phyloP scores from a whole-genome alignment of 2,113 vertebrate species.

The Aptenodytes forsteri region DNA sequence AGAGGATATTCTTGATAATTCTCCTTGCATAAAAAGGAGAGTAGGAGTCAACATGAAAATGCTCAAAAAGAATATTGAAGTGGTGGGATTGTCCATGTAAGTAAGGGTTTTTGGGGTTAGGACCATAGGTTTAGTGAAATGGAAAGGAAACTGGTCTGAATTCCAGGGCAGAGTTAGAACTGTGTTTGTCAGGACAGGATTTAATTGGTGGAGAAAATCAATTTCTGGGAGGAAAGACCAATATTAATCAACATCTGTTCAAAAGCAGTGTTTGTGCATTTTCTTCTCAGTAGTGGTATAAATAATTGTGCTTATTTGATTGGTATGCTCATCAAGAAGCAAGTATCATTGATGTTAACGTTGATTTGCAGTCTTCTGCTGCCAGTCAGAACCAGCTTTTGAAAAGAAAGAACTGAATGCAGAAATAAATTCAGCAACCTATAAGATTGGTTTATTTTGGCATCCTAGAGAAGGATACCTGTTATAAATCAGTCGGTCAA shows the following conservation, averaged over 20 bases:
- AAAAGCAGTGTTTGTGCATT: neutral
- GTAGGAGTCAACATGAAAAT: neutral
- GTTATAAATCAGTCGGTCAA: neutral
- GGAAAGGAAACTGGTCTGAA: neutral
- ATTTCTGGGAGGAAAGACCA: neutral
- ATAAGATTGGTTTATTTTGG: neutral
- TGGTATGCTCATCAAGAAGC: neutral
- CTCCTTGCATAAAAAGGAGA: neutral
- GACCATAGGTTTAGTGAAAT: neutral
- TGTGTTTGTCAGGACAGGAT: neutral
- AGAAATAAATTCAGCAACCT: neutral
- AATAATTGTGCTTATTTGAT: constrained; percentile 18
- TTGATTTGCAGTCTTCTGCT: neutral
- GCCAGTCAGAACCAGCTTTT: neutral
- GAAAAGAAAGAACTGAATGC: neutral
- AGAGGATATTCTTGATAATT: neutral
- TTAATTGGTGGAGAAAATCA: constrained; percentile 35
- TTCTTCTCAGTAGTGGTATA: neutral
- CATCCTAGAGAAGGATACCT: neutral
- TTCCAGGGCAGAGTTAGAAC: neutral
- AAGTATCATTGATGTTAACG: neutral
- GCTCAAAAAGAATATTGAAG: neutral
- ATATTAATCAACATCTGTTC: constrained; percentile 33
- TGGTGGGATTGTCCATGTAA: neutral
- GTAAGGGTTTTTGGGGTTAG: neutral